Base-by-base conservation (phyloP, 2,797 vertebrate species). In the Chelidonichthys spinosus region DNA sequence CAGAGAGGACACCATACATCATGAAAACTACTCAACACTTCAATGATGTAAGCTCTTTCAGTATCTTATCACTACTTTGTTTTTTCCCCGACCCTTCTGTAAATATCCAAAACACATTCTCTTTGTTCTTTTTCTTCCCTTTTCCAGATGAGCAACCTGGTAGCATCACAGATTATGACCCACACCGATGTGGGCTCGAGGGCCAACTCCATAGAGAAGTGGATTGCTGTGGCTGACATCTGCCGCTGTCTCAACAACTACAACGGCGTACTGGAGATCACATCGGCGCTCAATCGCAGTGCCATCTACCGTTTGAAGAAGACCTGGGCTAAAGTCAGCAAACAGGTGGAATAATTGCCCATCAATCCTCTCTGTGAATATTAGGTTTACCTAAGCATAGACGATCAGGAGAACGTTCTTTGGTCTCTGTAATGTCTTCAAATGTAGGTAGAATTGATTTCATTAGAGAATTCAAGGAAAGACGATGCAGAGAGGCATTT, bases 1-100 rank as follows among this genome's bases (percentile, higher is more conserved):
- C 90, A n/a, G 96, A 98, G 61, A 94, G 95, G 84, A 98, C 97
- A 0, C 97, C 97, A 1, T 97, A 95, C 84, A 97, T 99, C 76
- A 98, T 98, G 97, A 98, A 96, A 93, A 99, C 97, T 6, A 98
- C 97, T 79, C 96, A 98, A 78, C 97, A 98, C 79, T 99, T 99
- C 76, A 99, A 99, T 82, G 96, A 99, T 75, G 97, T 98, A 87
- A 94, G 95, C 91, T 55, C 44, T 44, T 63, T 17, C 4, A 49
- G 0, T 37, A 3, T 43, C 13, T 69, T 39, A 49, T 49, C 46
- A 32, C 11, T 3, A 32, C 50, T 11, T 52, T n/a, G 18, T 32
- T 4, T 11, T 32, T 46, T 7, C 5, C 14, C 18, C 18, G 3
- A 46, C 66, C 33, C n/a, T 3, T 7, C 13, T 14, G 40, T 47